Evolutionary conservation across 2,888 invertebrate genomes (phyloP).

Genomic region (Dryobotodes eremita): DNA sequence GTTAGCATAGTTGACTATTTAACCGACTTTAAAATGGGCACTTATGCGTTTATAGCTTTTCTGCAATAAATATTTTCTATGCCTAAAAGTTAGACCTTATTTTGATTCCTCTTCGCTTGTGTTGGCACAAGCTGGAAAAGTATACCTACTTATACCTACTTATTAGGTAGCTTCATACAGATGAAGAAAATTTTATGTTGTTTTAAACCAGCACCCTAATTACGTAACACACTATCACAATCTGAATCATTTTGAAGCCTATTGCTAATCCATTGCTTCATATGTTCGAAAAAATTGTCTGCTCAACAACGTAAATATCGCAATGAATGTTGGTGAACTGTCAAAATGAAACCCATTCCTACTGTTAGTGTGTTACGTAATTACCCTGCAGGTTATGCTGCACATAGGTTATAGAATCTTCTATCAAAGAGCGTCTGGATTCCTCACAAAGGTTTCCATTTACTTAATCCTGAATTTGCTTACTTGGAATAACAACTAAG

Average conservation of each 20-base stretch:
- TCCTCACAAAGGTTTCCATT: background rate
- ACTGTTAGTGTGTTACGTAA: too few relatives aligned
- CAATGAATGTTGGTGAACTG: too few relatives aligned
- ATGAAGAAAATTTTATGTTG: too few relatives aligned
- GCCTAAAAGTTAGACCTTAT: slow-evolving; percentile 3
- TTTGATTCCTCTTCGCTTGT: slow-evolving; percentile 2
- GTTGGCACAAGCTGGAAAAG: background rate
- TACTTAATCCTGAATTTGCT: background rate
- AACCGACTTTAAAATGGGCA: slow-evolving; percentile 31
- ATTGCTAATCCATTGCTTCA: too few relatives aligned
- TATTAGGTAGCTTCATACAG: background rate
- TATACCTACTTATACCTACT: too few relatives aligned
- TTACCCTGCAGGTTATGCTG: background rate
- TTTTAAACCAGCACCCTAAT: too few relatives aligned
- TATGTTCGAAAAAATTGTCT: too few relatives aligned
- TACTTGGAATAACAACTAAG: slow-evolving; percentile 4
- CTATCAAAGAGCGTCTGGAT: background rate
- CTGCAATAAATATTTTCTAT: slow-evolving; percentile 30
- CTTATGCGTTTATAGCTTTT: slow-evolving; percentile 31
- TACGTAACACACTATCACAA: too few relatives aligned
- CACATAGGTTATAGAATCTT: background rate
- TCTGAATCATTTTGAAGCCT: too few relatives aligned
- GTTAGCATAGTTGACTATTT: slow-evolving; percentile 23
- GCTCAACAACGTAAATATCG: too few relatives aligned
- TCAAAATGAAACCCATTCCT: too few relatives aligned